These are phyloP conservation scores for Emys orbicularis DNA, from an alignment of 2,797 vertebrate species.

Conservation along the genomic window DNA sequence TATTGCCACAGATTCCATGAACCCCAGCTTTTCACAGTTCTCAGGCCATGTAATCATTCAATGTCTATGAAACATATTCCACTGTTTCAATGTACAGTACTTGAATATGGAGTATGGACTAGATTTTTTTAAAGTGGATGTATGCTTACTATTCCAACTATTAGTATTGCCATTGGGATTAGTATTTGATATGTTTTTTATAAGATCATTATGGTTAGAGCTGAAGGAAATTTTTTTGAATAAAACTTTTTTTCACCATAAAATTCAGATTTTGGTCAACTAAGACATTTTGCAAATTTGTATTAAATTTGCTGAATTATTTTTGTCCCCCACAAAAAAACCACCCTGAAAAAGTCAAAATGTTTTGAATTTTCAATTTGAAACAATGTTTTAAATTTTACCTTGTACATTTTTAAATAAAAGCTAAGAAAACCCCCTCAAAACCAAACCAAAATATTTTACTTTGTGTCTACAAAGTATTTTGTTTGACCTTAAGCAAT, in stretches of 20 bases:
- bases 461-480: background rate
- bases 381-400: background rate
- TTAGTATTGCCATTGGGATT: background rate
- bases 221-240: background rate
- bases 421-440: no score
- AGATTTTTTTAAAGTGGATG: background rate
- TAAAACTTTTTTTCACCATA: background rate
- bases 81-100: background rate
- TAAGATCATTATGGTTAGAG: background rate
- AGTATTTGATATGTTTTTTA: background rate
- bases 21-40: background rate
- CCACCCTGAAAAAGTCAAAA: background rate
- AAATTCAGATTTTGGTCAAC: background rate
- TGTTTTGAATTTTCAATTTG: background rate
- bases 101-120: background rate
- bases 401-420: no score
- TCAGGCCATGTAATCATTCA: background rate
- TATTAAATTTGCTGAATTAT: background rate
- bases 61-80: background rate
- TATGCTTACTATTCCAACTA: background rate
- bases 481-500: no score
- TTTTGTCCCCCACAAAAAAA: background rate
- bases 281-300: background rate
- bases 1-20: background rate
- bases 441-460: no score